A percentile compares a stretch with the other conserved stretches of the same genome.
These are phyloP conservation scores for Lordiphosa mommai DNA, from an alignment of 1,140 invertebrate genomes.

Conservation along the genomic window DNA sequence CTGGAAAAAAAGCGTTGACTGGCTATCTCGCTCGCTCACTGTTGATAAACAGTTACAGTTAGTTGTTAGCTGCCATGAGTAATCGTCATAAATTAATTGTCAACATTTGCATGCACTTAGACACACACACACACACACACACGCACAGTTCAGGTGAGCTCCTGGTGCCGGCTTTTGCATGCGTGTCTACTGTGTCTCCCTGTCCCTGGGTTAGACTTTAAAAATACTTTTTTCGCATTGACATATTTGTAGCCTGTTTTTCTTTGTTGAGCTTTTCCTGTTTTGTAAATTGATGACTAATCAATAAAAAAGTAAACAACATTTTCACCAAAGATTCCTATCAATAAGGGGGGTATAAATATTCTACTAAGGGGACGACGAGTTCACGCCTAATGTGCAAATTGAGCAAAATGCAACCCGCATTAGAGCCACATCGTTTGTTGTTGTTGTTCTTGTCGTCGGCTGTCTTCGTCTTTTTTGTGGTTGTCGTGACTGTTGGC, in stretches of 20 bases:
- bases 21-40: background rate
- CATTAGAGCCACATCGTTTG: slow-evolving; percentile 22
- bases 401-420: slow-evolving; percentile 69
- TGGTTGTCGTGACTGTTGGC: slow-evolving; percentile 48
- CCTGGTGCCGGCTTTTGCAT: background rate
- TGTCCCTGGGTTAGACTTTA: slow-evolving; percentile 31
- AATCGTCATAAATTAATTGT: slow-evolving; percentile 78
- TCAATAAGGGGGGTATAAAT: too few species aligned
- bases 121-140: slow-evolving; percentile 36
- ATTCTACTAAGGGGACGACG: too few species aligned
- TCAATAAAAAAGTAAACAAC: slow-evolving; percentile 46
- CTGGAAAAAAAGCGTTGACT: background rate
- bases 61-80: slow-evolving; percentile 74
- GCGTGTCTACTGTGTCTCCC: slow-evolving; percentile 28
- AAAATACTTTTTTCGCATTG: slow-evolving; percentile 65
- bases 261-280: slow-evolving; percentile 13
- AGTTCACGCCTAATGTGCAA: slow-evolving; percentile 65
- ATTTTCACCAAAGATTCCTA: background rate
- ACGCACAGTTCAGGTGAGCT: background rate
- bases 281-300: slow-evolving; percentile 59
- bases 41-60: slow-evolving; percentile 39
- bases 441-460: background rate
- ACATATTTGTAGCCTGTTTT: slow-evolving; percentile 44
- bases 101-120: slow-evolving; percentile 76
- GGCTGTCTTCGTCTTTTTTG: slow-evolving; percentile 14